Conservation (phyloP, 2,113 vertebrate genomes). For the Tympanuchus pallidicinctus region DNA sequence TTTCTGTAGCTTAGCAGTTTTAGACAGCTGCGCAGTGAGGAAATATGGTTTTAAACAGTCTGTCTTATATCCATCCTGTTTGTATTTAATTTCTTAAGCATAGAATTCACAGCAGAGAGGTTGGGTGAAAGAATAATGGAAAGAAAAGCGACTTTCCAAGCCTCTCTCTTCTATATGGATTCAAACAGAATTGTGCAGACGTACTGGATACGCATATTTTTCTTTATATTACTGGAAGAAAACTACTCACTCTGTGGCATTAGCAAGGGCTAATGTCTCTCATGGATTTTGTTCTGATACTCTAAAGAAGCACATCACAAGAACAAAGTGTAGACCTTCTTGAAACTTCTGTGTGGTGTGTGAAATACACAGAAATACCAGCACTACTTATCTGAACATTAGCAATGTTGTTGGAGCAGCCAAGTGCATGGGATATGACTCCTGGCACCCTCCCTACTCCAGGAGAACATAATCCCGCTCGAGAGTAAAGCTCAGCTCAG, state of each 20-base stretch:
- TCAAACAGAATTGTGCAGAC: background rate
- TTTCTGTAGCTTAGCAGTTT: background rate
- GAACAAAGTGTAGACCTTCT: background rate
- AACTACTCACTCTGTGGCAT: no score
- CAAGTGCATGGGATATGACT: background rate
- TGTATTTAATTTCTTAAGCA: background rate
- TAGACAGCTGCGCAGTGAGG: background rate
- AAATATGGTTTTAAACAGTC: background rate
- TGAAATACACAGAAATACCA: background rate
- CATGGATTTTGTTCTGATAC: background rate
- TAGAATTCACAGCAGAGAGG: background rate
- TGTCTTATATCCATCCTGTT: background rate
- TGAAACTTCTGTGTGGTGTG: background rate
- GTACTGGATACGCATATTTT: background rate
- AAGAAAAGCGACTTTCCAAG: background rate
- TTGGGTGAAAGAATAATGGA: background rate
- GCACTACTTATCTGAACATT: background rate
- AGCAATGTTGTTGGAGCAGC: background rate
- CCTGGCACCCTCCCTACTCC: background rate
- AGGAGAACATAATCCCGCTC: rapidly evolving
- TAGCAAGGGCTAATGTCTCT: background rate
- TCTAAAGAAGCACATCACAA: background rate
- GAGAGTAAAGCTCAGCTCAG: background rate
- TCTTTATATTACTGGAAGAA: background rate
- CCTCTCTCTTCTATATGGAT: background rate